Conservation (phyloP, 2,113 vertebrate species). For the Megaleporinus macrocephalus region DNA sequence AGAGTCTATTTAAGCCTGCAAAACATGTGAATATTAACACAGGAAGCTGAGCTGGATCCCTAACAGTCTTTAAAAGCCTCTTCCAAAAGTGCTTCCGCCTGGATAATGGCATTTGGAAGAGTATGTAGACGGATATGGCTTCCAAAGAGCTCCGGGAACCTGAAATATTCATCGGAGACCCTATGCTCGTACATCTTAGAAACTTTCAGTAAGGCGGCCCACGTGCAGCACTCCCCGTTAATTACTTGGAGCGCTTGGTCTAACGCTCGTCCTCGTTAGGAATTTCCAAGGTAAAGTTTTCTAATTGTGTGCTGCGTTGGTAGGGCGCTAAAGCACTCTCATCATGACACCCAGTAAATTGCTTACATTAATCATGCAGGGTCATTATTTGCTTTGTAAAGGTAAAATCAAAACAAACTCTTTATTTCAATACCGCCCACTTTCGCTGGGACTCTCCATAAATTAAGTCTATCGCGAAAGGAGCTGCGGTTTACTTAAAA, state of each 20-base stretch:
- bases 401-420: constrained; percentile 70
- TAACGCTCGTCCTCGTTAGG: constrained; percentile 47
- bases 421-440: constrained; percentile 62
- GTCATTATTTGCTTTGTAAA: constrained; percentile 68
- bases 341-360: constrained; percentile 64
- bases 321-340: constrained; percentile 59
- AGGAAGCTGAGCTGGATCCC: constrained; percentile 27
- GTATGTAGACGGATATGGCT: constrained; percentile 52
- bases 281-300: constrained; percentile 67
- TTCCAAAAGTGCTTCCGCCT: constrained; percentile 42
- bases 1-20: background rate
- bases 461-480: constrained; percentile 41
- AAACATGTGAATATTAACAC: constrained; percentile 19
- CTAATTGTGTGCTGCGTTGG: constrained; percentile 49
- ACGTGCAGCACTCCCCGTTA: constrained; percentile 63
- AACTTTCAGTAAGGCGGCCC: constrained; percentile 8
- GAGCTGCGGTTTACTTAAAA: constrained; percentile 61
- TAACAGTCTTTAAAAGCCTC: constrained; percentile 51
- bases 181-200: constrained; percentile 46
- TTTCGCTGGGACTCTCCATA: constrained; percentile 57
- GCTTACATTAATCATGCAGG: constrained; percentile 73
- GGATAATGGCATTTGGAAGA: constrained; percentile 60
- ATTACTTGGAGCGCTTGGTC: constrained; percentile 69
- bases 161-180: constrained; percentile 67
- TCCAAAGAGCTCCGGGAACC: constrained; percentile 55